phyloP scores from a whole-genome alignment of 2,888 invertebrate species.

The Bembecia ichneumoniformis region DNA sequence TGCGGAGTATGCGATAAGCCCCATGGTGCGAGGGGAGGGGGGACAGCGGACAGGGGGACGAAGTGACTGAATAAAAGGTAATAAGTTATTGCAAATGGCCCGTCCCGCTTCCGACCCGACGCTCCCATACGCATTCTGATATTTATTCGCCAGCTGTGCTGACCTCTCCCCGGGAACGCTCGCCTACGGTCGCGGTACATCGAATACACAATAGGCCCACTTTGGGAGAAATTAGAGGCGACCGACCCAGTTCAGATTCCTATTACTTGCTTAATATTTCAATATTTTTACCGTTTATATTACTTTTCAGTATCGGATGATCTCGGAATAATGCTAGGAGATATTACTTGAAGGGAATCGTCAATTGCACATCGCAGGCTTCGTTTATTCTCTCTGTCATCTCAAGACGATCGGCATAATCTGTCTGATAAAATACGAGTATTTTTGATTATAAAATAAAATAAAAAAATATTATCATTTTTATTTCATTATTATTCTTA shows the following conservation, averaged over 20 bases:
- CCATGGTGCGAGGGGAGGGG: background rate
- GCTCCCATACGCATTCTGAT: conserved; percentile 5
- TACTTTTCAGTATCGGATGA: background rate
- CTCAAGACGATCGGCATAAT: no score
- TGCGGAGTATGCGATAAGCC: background rate
- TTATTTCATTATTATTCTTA: no score
- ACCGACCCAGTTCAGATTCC: conserved; percentile 3
- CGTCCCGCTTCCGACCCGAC: conserved; percentile 9
- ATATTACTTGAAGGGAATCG: no score
- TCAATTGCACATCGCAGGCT: no score
- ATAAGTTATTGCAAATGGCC: conserved; percentile 39
- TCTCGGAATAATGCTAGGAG: no score
- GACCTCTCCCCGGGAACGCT: conserved; percentile 1
- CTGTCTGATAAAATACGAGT: no score
- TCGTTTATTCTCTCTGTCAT: no score
- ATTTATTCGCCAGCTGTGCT: conserved; percentile 10
- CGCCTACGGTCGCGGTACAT: conserved; percentile 3
- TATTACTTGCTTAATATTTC: background rate
- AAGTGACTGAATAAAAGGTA: conserved; percentile 28
- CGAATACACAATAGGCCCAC: conserved; percentile 7
- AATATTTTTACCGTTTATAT: background rate
- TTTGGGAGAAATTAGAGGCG: conserved; percentile 8
- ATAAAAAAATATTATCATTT: no score
- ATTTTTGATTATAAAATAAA: no score
- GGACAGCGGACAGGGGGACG: conserved; percentile 4